A percentile compares a stretch with the other conserved stretches of the same genome.
Evolutionary conservation across 2,888 invertebrate species (phyloP).

Genomic region (Lithosia quadra): DNA sequence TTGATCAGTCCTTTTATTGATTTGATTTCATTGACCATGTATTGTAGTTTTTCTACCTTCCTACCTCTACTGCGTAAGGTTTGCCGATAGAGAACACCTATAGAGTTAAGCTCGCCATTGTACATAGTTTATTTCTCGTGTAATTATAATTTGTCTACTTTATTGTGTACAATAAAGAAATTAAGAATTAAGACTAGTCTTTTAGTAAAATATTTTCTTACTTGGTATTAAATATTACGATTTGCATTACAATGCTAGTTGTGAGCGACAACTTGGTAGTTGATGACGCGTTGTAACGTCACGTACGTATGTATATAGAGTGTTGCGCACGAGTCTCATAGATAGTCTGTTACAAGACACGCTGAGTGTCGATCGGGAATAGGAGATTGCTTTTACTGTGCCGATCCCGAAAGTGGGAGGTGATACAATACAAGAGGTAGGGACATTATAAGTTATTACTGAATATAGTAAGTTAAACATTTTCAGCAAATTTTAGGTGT

Average conservation of each 20-base stretch:
- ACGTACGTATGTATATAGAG: constrained; percentile 73
- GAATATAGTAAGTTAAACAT: not conserved
- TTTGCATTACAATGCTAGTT: constrained; percentile 42
- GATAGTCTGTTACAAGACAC: constrained; percentile 72
- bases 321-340: constrained; percentile 70
- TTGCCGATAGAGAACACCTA: too few species aligned
- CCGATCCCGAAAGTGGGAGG: constrained; percentile 40
- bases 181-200: too few species aligned
- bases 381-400: constrained; percentile 44
- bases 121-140: too few species aligned
- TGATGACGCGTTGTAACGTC: constrained; percentile 66
- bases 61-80: too few species aligned
- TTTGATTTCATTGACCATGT: too few species aligned
- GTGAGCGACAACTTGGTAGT: constrained; percentile 23
- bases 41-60: too few species aligned
- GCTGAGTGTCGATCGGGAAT: constrained; percentile 68
- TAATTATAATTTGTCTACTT: too few species aligned
- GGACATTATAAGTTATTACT: constrained; percentile 28
- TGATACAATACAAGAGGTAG: constrained; percentile 55
- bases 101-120: too few species aligned
- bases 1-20: too few species aligned
- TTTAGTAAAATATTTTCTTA: not conserved
- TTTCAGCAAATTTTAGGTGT: constrained; percentile 7
- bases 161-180: too few species aligned
- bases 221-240: constrained; percentile 18